Evolutionary conservation across 2,888 invertebrate genomes (phyloP), one percentile per base, ranked within the genome.

Genomic region (Leucozona laternaria): DNA sequence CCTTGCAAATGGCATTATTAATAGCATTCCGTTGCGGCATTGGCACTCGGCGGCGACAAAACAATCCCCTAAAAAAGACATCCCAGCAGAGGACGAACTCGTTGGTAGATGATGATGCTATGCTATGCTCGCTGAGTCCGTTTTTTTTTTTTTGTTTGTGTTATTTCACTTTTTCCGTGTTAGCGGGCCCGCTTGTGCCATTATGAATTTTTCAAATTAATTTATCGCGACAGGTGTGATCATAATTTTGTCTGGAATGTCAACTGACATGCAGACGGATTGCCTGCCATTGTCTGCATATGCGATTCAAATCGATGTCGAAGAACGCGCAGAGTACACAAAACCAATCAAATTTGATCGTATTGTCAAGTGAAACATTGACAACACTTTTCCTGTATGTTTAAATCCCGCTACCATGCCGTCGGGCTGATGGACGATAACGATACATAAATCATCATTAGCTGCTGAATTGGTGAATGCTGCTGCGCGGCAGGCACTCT

Each of bases 401-500:
- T 57, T 1, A 4, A n/a, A 28, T 2, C 3, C 4, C 34, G 20
- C 6, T 28, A 31, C 34, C 28, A 28, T 22, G 43, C 48, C 15
- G 11, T 45, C 25, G 15, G 25, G 53, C 53, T 53, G 53, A 53
- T 68, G 71, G 17, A 62, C 79, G 64, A 31, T 31, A 31, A 62
- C 79, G 64, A 31, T 31, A 31, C 31, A 86, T 86, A 86, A 86
- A 82, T 86, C 82, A 79, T 86, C 86, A 86, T 79, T 86, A 86
- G 82, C 73, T 71, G 80, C 80, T 45, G 78, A 77, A 72, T 66
- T 66, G 80, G 72, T 60, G 73, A 72, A 66, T 72, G 77, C 66
- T 76, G 73, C 68, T 37, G 71, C 68, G 68, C 77, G 73, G 77
- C 77, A 68, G 37, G 73, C 70, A 43, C 48, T 75, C 82, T 75